A percentile compares a stretch with the other conserved stretches of the same genome.
These are phyloP conservation scores for Vicugna pacos DNA, from an alignment of 2,113 vertebrate species.

Conservation along the genomic window DNA sequence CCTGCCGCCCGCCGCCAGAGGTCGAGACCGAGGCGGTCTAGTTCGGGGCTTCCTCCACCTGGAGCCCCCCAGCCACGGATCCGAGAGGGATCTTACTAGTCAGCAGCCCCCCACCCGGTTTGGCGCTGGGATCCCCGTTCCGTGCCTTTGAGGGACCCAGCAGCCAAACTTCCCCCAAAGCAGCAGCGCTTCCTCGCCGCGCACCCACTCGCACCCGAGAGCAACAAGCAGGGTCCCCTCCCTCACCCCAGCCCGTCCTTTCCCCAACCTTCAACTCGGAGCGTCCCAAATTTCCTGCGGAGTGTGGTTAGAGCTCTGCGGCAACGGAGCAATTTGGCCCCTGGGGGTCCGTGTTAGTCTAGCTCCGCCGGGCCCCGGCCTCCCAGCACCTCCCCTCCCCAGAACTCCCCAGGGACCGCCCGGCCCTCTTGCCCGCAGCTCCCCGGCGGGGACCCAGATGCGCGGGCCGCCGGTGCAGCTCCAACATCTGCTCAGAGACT, in stretches of 20 bases:
- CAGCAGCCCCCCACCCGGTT: not conserved
- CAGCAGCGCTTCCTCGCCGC: not conserved
- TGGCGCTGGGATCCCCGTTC: not conserved
- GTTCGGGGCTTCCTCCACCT: not conserved
- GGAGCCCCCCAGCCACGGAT: not conserved
- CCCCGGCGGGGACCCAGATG: not conserved
- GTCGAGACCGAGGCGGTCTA: not conserved
- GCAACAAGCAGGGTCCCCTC: not conserved
- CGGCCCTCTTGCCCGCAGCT: not conserved
- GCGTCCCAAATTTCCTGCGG: not conserved
- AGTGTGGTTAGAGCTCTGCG: not conserved
- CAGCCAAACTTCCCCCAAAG: not conserved
- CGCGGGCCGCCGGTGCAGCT: not conserved
- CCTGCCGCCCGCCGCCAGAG: constrained; percentile 9
- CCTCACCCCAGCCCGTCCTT: not conserved
- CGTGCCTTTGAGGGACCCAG: not conserved
- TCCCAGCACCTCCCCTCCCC: not conserved
- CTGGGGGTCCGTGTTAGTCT: not conserved
- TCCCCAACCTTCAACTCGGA: not conserved
- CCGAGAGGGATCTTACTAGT: not conserved
- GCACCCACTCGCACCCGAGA: not conserved
- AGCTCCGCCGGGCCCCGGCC: not conserved
- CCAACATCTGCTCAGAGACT: constrained; percentile 3
- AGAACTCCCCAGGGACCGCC: not conserved
- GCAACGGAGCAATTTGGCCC: not conserved